Percentiles rank a stretch among this genome's conserved stretches.
Evolutionary conservation across 2,888 invertebrate species (phyloP).

Genomic region (Alloplasta piceator): DNA sequence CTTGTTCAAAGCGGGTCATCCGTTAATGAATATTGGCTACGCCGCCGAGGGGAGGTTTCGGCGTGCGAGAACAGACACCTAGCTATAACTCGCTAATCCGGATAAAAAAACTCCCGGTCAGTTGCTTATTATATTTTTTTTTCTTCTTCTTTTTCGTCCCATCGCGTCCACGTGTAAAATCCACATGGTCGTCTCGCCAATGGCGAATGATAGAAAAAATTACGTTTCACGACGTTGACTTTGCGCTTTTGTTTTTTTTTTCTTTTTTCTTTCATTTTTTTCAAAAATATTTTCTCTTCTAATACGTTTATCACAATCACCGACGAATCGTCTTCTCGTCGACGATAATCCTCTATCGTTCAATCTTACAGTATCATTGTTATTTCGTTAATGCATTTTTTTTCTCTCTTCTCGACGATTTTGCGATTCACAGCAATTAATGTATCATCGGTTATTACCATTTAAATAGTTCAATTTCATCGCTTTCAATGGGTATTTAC

Average conservation of each 20-base stretch:
- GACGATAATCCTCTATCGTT: slow-evolving; percentile 40
- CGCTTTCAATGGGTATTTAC: not conserved
- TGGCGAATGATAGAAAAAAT: slow-evolving; percentile 60
- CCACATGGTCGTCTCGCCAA: slow-evolving; percentile 16
- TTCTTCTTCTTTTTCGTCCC: not conserved
- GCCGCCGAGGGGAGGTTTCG: slow-evolving; percentile 20
- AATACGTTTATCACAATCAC: slow-evolving; percentile 62
- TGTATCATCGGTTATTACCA: slow-evolving; percentile 46
- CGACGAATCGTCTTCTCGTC: slow-evolving; percentile 44
- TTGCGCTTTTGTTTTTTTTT: slow-evolving; percentile 42
- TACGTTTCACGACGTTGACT: slow-evolving; percentile 57
- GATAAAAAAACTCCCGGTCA: slow-evolving; percentile 33
- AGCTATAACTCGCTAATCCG: slow-evolving; percentile 48
- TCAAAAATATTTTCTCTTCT: slow-evolving; percentile 61
- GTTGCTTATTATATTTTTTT: not conserved
- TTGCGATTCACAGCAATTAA: slow-evolving; percentile 34
- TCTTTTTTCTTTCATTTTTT: slow-evolving; percentile 1
- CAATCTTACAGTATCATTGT: slow-evolving; percentile 24
- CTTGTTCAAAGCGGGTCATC: slow-evolving; percentile 69
- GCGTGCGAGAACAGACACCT: slow-evolving; percentile 8
- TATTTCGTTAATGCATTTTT: slow-evolving; percentile 27
- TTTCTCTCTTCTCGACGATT: slow-evolving; percentile 3
- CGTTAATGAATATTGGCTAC: slow-evolving; percentile 44
- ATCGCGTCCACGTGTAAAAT: slow-evolving; percentile 30
- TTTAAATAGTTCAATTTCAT: slow-evolving; percentile 43